Conservation (phyloP, 2,113 vertebrate species). For the Coptodon rendalli region DNA sequence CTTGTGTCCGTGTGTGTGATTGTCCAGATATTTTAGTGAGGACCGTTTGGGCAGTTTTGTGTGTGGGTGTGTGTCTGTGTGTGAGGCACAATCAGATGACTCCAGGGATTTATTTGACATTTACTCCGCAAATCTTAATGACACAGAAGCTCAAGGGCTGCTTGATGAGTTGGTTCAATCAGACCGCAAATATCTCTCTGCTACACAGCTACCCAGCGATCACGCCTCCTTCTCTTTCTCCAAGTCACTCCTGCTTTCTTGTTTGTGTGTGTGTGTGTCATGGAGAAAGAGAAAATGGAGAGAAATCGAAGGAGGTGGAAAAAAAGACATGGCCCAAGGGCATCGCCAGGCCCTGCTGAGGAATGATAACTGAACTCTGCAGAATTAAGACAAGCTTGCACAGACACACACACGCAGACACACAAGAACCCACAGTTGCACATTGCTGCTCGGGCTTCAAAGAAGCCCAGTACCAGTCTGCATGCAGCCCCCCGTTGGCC, state of each 20-base stretch:
- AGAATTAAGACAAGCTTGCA: conserved; percentile 21
- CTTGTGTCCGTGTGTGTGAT: background rate
- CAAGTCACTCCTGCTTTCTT: background rate
- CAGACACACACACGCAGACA: background rate
- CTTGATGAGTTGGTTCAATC: conserved; percentile 41
- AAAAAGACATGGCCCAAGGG: conserved; percentile 34
- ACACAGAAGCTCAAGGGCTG: conserved; percentile 30
- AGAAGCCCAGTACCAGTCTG: conserved; percentile 45
- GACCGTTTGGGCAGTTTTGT: background rate
- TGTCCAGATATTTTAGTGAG: background rate
- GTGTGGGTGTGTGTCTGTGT: background rate
- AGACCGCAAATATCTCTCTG: conserved; percentile 32
- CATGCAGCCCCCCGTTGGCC: conserved; percentile 53
- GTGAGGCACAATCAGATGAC: background rate
- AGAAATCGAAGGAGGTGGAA: background rate
- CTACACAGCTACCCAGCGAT: conserved; percentile 7
- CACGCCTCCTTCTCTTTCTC: background rate
- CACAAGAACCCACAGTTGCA: conserved; percentile 2
- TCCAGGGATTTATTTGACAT: conserved; percentile 47
- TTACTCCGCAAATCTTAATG: conserved; percentile 48
- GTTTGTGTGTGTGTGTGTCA: background rate
- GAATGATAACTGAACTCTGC: conserved; percentile 62
- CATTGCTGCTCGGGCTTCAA: conserved; percentile 42
- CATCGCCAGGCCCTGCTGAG: conserved; percentile 43
- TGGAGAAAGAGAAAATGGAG: background rate